A percentile compares a stretch with the other conserved stretches of the same genome.
phyloP scores from a whole-genome alignment of 2,797 vertebrate genomes.

The Gadopsis bispinosus region DNA sequence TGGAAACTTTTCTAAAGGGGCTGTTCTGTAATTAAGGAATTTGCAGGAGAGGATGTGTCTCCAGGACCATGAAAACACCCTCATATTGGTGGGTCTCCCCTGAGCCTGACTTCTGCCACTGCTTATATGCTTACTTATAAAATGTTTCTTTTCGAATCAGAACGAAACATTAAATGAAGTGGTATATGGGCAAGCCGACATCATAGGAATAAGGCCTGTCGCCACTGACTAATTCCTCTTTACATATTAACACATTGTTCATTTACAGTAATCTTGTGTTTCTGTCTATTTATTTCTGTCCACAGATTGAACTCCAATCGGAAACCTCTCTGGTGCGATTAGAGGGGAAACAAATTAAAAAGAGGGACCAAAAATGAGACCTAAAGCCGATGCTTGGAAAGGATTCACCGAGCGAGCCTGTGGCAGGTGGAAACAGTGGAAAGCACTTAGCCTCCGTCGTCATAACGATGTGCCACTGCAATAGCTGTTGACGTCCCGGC shows the following conservation, averaged over 20 bases:
- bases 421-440: constrained; percentile 66
- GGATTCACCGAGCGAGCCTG: constrained; percentile 5
- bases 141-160: neutral
- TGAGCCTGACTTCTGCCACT: neutral
- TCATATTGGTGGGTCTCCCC: neutral
- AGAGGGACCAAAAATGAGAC: neutral
- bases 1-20: constrained; percentile 70
- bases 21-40: constrained; percentile 71
- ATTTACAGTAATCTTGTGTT: neutral
- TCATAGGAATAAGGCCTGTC: neutral
- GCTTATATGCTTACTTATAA: neutral
- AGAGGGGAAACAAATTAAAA: neutral
- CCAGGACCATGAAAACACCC: constrained; percentile 15
- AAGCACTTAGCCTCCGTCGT: constrained; percentile 63
- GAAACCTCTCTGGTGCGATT: neutral
- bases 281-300: neutral
- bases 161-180: neutral
- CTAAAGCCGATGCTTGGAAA: neutral
- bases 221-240: neutral
- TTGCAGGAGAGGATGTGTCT: constrained; percentile 39
- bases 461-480: constrained; percentile 24
- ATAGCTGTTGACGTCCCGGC: constrained; percentile 54
- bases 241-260: neutral
- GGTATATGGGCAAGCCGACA: neutral
- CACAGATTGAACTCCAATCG: constrained; percentile 11